Evolutionary conservation across 2,888 invertebrate genomes (phyloP).

Genomic region (Spodoptera picta): DNA sequence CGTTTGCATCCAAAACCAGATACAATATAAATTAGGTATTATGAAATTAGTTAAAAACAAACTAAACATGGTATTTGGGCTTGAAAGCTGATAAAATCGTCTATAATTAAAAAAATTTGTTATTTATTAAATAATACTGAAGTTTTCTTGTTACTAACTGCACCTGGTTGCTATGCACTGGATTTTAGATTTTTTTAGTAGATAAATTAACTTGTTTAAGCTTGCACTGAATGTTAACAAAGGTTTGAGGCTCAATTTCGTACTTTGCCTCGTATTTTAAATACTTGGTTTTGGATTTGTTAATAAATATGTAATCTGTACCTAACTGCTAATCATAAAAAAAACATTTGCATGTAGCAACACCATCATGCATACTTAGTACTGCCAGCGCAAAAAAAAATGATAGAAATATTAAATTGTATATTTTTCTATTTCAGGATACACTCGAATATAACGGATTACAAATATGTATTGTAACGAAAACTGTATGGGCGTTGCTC

Average conservation of each 20-base stretch:
- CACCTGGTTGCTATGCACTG: conserved; percentile 29
- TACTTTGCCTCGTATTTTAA: not conserved
- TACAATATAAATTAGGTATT: too few species aligned
- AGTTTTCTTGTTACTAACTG: conserved; percentile 20
- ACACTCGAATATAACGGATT: conserved; percentile 85
- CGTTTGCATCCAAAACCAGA: too few species aligned
- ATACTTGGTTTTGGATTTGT: conserved; percentile 7
- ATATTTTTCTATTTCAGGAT: conserved; percentile 78
- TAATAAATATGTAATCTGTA: conserved; percentile 21
- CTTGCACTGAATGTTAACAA: conserved; percentile 3
- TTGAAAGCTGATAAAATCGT: too few species aligned
- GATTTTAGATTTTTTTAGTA: not conserved
- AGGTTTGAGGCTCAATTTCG: not conserved
- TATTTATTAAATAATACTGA: not conserved
- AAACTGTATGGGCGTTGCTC: conserved; percentile 81
- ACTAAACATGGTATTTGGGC: too few species aligned
- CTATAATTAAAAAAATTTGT: too few species aligned
- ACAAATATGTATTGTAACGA: conserved; percentile 79
- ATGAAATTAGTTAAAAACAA: too few species aligned
- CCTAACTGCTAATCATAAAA: conserved; percentile 8
- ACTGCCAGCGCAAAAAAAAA: conserved; percentile 37
- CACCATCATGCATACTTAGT: conserved; percentile 14
- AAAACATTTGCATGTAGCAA: conserved; percentile 43
- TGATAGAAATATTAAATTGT: conserved; percentile 49
- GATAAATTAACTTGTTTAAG: conserved; percentile 1